Base-by-base conservation (phyloP, 2,797 vertebrate species). In the Chelidonichthys spinosus region DNA sequence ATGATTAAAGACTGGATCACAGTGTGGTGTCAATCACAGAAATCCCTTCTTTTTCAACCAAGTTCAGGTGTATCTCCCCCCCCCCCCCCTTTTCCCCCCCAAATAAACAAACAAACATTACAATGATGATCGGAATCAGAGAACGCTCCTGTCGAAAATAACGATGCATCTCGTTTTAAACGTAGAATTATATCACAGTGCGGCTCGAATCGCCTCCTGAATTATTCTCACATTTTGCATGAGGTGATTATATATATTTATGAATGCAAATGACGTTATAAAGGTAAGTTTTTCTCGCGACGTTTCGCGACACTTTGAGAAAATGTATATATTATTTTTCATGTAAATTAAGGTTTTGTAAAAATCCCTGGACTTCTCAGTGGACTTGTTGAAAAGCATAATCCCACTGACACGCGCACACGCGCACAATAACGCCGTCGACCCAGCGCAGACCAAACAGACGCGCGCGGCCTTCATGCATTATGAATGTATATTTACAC, bases 401-500 rank as follows among this genome's bases (percentile, higher is more conserved):
- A 59, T 44, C 7, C 11, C 43, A 47, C 17, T 65, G 42, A 61
- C 69, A 25, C 53, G 40, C 60, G 50, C 43, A 63, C 33, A 33
- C n/a, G 17, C 40, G 35, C 46, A 44, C 6, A 36, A 63, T 33
- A 13, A 53, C 42, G 61, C 56, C 17, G 1, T 32, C 36, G 40
- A 52, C 35, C 4, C 72, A 43, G 32, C n/a, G 69, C 78, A 76
- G 54, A 78, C 72, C 64, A 81, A 81, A 87, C 75, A 85, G 60
- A 78, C 74, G 55, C 70, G 69, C 64, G 25, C 7, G 50, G 63
- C 55, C 64, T 63, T 86, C 82, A 79, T 90, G 82, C 84, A 87
- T 92, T 85, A 93, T 90, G 73, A 82, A 91, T 89, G 87, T 69
- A 81, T 66, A 83, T 87, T 87, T 85, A 85, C 86, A 85, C 78